Percentiles rank a stretch among this genome's conserved stretches.
phyloP scores from a whole-genome alignment of 2,888 invertebrate species.

The Pycnomerus fuliginosus region DNA sequence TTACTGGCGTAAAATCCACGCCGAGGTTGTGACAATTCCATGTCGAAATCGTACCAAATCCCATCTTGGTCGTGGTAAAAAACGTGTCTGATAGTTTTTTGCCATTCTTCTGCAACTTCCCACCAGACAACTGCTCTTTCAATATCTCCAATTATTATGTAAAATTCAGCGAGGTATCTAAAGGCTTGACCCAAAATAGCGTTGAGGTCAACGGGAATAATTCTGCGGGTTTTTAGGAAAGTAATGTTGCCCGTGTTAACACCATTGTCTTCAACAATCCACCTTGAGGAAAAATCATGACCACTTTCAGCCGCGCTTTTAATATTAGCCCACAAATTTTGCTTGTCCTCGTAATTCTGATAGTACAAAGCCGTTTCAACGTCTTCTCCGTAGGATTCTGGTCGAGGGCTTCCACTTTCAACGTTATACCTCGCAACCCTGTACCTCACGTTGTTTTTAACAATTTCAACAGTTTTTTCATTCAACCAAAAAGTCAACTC shows the following conservation, averaged over 20 bases:
- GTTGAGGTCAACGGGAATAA: constrained; percentile 83
- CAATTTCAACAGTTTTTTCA: constrained; percentile 56
- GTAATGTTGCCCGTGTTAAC: constrained; percentile 59
- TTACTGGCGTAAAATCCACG: constrained; percentile 71
- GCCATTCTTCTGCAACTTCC: constrained; percentile 59
- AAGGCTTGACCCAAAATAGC: constrained; percentile 73
- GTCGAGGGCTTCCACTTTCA: constrained; percentile 63
- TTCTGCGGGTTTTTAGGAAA: constrained; percentile 63
- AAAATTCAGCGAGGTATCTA: constrained; percentile 62
- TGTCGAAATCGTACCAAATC: constrained; percentile 71
- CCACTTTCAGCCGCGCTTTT: constrained; percentile 71
- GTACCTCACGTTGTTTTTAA: constrained; percentile 54
- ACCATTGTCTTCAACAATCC: constrained; percentile 65
- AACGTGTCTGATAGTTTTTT: constrained; percentile 64
- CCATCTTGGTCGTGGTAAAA: constrained; percentile 76
- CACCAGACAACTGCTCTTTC: constrained; percentile 57
- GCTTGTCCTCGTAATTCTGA: background rate
- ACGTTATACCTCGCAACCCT: constrained; percentile 61
- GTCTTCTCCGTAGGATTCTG: constrained; percentile 71
- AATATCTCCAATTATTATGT: constrained; percentile 55
- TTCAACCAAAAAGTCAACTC: constrained; percentile 66
- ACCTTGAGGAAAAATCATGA: constrained; percentile 84
- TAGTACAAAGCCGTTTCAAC: constrained; percentile 36
- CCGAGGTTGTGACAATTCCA: constrained; percentile 56
- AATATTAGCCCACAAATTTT: constrained; percentile 57